Evolutionary conservation across 2,797 vertebrate genomes (phyloP).

Genomic region (Sandelia bainsii): DNA sequence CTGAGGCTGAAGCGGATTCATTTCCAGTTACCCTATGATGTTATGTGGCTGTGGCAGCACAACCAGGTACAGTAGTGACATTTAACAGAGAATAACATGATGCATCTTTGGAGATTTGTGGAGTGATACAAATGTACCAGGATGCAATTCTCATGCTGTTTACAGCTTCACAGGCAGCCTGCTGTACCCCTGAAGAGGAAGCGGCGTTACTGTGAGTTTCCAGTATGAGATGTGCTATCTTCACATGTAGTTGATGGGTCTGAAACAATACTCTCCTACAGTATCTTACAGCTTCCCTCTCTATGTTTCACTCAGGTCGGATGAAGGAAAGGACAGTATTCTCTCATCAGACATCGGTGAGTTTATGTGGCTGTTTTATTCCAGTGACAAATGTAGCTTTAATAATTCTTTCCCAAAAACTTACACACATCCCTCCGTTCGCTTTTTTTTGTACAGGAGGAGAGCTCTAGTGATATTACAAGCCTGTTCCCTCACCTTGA

Average conservation of each 20-base stretch:
- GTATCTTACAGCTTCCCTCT: conserved; percentile 14
- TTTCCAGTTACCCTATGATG: conserved; percentile 98
- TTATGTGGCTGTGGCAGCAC: conserved; percentile 97
- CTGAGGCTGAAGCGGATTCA: conserved; percentile 95
- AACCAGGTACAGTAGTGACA: conserved; percentile 91
- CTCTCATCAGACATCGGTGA: conserved; percentile 62
- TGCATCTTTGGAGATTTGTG: neutral
- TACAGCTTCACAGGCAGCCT: conserved; percentile 78
- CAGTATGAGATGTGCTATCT: conserved; percentile 6
- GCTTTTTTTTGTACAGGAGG: conserved; percentile 75
- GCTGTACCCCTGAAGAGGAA: conserved; percentile 83
- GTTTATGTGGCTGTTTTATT: conserved; percentile 36
- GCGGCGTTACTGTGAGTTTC: conserved; percentile 81
- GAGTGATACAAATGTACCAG: neutral
- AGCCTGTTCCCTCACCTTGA: conserved; percentile 91
- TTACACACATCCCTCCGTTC: neutral
- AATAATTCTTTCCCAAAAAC: conserved; percentile 11
- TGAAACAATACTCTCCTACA: conserved; percentile 9
- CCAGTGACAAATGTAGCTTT: neutral
- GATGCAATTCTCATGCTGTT: conserved; percentile 41
- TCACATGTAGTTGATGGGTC: conserved; percentile 24
- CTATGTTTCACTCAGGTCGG: conserved; percentile 77
- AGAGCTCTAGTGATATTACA: conserved; percentile 86
- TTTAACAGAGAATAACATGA: neutral
- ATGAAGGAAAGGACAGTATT: conserved; percentile 92